Evolutionary conservation across 2,797 vertebrate genomes (phyloP), one percentile per base, ranked within the genome.

Genomic region (Buphagus erythrorhynchus): DNA sequence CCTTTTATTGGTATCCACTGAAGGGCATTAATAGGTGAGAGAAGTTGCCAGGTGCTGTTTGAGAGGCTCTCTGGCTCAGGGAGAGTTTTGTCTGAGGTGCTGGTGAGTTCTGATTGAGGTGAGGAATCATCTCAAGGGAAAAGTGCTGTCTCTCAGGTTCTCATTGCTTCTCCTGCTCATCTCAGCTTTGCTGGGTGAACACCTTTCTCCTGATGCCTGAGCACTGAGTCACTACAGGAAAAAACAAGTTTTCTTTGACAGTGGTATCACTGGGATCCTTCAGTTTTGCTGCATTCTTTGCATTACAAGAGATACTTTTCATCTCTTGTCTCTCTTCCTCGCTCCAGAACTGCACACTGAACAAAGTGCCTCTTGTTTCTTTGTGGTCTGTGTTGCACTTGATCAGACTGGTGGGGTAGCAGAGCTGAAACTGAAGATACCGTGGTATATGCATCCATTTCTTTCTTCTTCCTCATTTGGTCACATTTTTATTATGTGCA

Each of bases 281-380:
- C 67, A 66, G 19, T 79, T 82, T 73, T 71, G 24, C 57, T 65
- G 49, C 86, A 76, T 96, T 96, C 77, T 86, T 81, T 62, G 71
- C 72, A 86, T 96, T 87, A 52, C 51, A 73, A 68, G 54, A 75
- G 91, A 71, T 54, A 29, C 42, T 81, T 88, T 93, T 93, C 67
- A 61, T 84, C 82, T 84, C 22, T 46, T 79, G 31, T 51, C 24
- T 74, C 43, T 40, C 35, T 69, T 67, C 24, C 49, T 24, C 22
- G 2, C 36, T 61, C 51, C 2, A 3, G 48, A 72, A 28, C 14
- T 48, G 71, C 83, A 31, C 38, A 8, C 26, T 54, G 86, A 57
- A 93, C 89, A 96, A 89, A 91, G 82, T 80, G 17, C 16, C 71
- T 59, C 61, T 93, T 96, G 90, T 96, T 97, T 26, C 38, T 55